These are phyloP conservation scores for Tapirus terrestris DNA, from an alignment of 2,113 vertebrate genomes.

Conservation along the genomic window DNA sequence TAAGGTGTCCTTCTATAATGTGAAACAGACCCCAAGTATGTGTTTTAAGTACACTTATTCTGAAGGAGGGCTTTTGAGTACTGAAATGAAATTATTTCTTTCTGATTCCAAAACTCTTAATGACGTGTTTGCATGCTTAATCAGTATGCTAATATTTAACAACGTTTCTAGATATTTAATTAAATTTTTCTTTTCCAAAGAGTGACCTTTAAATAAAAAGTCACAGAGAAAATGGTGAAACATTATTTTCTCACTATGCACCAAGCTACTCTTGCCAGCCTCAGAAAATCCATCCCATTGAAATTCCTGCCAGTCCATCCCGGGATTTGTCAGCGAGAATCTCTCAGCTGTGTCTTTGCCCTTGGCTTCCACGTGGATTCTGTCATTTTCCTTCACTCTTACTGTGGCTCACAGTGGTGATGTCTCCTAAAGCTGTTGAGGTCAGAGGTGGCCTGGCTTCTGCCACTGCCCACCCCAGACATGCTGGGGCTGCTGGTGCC, in stretches of 20 bases:
- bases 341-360: not conserved
- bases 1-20: not conserved
- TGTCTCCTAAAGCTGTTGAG: not conserved
- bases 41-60: not conserved
- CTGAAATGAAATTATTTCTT: not conserved
- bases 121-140: not conserved
- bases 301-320: not conserved
- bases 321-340: not conserved
- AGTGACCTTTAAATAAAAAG: conserved; percentile 21
- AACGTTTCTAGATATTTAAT: not conserved
- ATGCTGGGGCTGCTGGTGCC: not conserved
- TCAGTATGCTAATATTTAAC: not conserved
- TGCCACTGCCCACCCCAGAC: rapidly evolving
- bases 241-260: not conserved
- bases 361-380: not conserved
- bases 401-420: not conserved
- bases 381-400: not conserved
- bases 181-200: conserved; percentile 25
- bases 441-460: not conserved
- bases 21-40: not conserved
- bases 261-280: not conserved
- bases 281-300: not conserved
- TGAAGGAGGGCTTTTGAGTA: not conserved
- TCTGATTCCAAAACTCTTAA: not conserved
- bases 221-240: not conserved